Percentiles rank a stretch among this genome's conserved stretches.
Conservation (phyloP, 1,140 invertebrate species). For the Euura saliciscinereae region DNA sequence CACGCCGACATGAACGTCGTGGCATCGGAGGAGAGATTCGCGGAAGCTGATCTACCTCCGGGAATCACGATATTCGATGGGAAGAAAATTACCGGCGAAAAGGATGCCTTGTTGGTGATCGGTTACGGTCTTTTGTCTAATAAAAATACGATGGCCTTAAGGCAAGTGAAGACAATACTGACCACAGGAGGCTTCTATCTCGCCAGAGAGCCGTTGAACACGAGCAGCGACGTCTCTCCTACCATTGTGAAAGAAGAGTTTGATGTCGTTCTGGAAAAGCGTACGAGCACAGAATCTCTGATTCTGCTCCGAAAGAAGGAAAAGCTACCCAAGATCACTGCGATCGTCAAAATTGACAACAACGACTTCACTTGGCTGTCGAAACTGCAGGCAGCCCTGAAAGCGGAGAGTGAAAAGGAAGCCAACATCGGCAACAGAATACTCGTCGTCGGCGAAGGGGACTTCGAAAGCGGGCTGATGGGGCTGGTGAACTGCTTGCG, state of each 20-base stretch:
- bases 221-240: conserved; percentile 24
- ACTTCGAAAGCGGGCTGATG: conserved; percentile 76
- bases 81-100: conserved; percentile 65
- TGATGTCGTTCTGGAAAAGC: conserved; percentile 45
- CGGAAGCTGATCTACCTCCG: conserved; percentile 56
- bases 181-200: conserved; percentile 59
- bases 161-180: conserved; percentile 40
- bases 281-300: conserved; percentile 34
- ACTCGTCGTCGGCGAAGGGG: conserved; percentile 66
- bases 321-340: conserved; percentile 35
- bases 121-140: conserved; percentile 42
- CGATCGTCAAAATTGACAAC: conserved; percentile 45
- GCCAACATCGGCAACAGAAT: conserved; percentile 37
- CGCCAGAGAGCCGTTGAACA: conserved; percentile 47
- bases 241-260: conserved; percentile 32
- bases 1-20: conserved; percentile 63
- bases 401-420: not conserved
- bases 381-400: no score
- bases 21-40: conserved; percentile 43
- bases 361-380: conserved; percentile 32
- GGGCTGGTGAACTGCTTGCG: conserved; percentile 82
- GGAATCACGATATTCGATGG: conserved; percentile 62
- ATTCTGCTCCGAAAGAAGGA: conserved; percentile 46
- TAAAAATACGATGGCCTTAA: conserved; percentile 29
- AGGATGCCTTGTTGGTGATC: conserved; percentile 63